Evolutionary conservation across 2,797 vertebrate species (phyloP).

Genomic region (Scyliorhinus canicula): DNA sequence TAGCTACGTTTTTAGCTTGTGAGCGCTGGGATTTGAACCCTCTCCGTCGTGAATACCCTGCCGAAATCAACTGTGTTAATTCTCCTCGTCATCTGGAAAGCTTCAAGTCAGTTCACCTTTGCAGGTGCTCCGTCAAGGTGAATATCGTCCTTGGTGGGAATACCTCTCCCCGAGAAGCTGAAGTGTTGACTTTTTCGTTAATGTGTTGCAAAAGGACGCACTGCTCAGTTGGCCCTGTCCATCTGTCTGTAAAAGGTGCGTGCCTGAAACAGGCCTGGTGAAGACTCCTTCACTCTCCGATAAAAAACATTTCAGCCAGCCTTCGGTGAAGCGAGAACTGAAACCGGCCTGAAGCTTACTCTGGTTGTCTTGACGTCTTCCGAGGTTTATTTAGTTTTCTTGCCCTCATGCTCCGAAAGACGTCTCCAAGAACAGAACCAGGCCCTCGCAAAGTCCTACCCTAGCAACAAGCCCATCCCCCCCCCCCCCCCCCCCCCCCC

Average conservation of each 20-base stretch:
- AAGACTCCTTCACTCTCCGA: background rate
- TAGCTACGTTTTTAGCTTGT: background rate
- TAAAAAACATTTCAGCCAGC: background rate
- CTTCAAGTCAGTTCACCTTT: background rate
- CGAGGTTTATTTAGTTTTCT: background rate
- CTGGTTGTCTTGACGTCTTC: background rate
- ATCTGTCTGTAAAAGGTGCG: background rate
- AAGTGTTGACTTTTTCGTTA: background rate
- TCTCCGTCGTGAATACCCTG: background rate
- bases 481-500: too few relatives aligned
- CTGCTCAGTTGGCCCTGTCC: background rate
- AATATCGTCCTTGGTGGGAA: background rate
- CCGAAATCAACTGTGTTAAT: background rate
- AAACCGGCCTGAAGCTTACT: background rate
- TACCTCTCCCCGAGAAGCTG: background rate
- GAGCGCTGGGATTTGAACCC: background rate
- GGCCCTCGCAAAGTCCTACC: too few relatives aligned
- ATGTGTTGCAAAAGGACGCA: background rate
- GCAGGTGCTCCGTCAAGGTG: background rate
- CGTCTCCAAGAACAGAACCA: too few relatives aligned
- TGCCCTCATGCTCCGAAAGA: too few relatives aligned
- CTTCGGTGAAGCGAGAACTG: background rate
- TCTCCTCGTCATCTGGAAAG: background rate
- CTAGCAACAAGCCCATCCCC: too few relatives aligned
- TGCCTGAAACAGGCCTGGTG: background rate